Conservation (phyloP, 2,888 invertebrate genomes). For the Pseudeuparius sepicola region DNA sequence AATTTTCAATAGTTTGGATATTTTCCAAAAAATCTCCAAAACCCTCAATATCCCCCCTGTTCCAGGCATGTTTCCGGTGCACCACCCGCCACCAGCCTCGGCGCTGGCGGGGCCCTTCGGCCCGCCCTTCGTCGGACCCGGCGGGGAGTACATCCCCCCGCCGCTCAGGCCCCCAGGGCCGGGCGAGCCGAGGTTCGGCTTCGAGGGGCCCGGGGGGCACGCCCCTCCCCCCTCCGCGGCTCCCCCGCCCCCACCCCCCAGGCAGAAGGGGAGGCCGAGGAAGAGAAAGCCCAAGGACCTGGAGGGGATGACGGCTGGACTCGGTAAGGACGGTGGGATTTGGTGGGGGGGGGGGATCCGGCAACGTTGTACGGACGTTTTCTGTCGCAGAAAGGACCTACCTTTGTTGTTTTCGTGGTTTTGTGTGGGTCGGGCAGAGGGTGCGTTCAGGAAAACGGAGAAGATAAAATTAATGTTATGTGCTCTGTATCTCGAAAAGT, state of each 20-base stretch:
- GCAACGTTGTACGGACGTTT: too few species aligned
- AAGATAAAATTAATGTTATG: too few species aligned
- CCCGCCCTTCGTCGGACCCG: too few species aligned
- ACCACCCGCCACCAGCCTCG: slow-evolving; percentile 28
- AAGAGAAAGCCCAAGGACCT: slow-evolving; percentile 72
- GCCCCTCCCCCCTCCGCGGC: slow-evolving; percentile 34
- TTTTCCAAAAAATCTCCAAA: too few species aligned
- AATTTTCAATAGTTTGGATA: too few species aligned
- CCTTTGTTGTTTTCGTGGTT: too few species aligned
- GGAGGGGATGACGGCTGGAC: slow-evolving; percentile 74
- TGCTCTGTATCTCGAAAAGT: too few species aligned
- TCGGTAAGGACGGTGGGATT: slow-evolving; percentile 70
- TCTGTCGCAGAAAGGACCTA: too few species aligned
- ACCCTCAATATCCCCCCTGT: slow-evolving; percentile 38
- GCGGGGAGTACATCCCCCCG: too few species aligned
- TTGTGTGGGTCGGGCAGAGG: too few species aligned
- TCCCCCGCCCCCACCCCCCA: slow-evolving; percentile 51
- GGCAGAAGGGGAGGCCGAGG: slow-evolving; percentile 87
- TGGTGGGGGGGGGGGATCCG: too few species aligned
- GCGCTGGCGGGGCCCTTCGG: slow-evolving; percentile 45
- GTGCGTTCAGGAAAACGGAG: too few species aligned
- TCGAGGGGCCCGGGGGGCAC: slow-evolving; percentile 35
- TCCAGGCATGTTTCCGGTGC: slow-evolving; percentile 23
- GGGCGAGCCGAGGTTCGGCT: slow-evolving; percentile 44
- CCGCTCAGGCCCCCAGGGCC: slow-evolving; percentile 27